These are phyloP conservation scores for Criorhina ranunculi DNA, from an alignment of 2,888 invertebrate genomes.

Conservation along the genomic window DNA sequence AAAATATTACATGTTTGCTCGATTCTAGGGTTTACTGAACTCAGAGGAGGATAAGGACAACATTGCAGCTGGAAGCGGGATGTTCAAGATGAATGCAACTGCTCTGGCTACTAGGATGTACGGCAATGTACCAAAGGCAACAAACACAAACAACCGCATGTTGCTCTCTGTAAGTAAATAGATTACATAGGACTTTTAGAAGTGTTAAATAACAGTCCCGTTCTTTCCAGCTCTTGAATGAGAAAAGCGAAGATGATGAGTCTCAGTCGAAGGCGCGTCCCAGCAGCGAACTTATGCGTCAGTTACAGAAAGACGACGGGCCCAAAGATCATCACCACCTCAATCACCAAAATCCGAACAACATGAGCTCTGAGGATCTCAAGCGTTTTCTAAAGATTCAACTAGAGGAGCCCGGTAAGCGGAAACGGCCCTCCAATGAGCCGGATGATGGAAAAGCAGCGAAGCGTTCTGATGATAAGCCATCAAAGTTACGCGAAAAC, in stretches of 20 bases:
- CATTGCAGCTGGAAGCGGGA: conserved; percentile 70
- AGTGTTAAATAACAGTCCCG: conserved; percentile 42
- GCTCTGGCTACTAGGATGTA: conserved; percentile 55
- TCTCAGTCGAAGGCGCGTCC: conserved; percentile 82
- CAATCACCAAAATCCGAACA: conserved; percentile 80
- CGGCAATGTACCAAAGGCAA: conserved; percentile 79
- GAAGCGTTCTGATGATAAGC: conserved; percentile 84
- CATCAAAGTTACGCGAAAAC: conserved; percentile 91
- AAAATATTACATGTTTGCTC: background rate
- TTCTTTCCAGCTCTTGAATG: conserved; percentile 89
- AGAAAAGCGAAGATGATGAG: conserved; percentile 92
- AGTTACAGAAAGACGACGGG: conserved; percentile 84
- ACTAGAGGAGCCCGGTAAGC: conserved; percentile 83
- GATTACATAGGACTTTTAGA: background rate
- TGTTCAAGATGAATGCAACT: conserved; percentile 63
- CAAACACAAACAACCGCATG: conserved; percentile 87
- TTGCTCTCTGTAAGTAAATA: conserved; percentile 86
- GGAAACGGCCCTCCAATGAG: conserved; percentile 88
- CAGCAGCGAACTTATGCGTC: conserved; percentile 86
- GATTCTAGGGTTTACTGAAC: conserved; percentile 79
- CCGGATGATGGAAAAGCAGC: conserved; percentile 85
- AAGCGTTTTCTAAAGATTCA: conserved; percentile 83
- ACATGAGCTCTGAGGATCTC: conserved; percentile 83
- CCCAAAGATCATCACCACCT: conserved; percentile 79
- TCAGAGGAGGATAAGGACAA: conserved; percentile 83